Percentiles rank a stretch among this genome's conserved stretches.
These are phyloP conservation scores for Xestia c-nigrum DNA, from an alignment of 2,888 invertebrate genomes.

Conservation along the genomic window DNA sequence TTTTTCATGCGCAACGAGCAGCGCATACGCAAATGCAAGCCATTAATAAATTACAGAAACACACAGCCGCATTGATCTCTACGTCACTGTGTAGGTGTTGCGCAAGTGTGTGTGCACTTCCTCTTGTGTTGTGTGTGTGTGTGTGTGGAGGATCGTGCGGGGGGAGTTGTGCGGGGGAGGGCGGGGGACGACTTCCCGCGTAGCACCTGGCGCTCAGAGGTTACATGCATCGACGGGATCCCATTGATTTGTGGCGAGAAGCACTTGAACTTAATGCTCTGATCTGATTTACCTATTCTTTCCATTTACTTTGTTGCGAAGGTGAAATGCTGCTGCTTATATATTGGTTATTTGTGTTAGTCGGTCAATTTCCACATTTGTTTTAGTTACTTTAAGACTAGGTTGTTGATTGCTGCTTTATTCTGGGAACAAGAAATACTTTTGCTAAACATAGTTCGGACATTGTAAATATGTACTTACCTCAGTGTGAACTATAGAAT, in stretches of 20 bases:
- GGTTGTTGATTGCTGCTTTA: constrained; percentile 15
- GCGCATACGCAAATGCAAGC: constrained; percentile 86
- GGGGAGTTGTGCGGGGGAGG: constrained; percentile 60
- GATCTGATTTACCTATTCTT: constrained; percentile 81
- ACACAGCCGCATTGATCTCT: constrained; percentile 79
- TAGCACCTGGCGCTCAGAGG: constrained; percentile 89
- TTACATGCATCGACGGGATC: constrained; percentile 84
- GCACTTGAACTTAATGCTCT: constrained; percentile 77
- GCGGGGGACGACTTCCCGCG: constrained; percentile 84
- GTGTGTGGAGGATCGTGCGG: constrained; percentile 72
- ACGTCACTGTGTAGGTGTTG: constrained; percentile 74
- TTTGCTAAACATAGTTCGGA: constrained; percentile 17
- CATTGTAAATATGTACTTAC: constrained; percentile 35
- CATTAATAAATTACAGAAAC: constrained; percentile 88
- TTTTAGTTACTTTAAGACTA: constrained; percentile 22
- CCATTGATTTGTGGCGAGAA: constrained; percentile 88
- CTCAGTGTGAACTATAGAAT: neutral
- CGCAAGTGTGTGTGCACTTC: constrained; percentile 76
- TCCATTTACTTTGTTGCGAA: constrained; percentile 45
- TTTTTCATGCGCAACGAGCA: constrained; percentile 85
- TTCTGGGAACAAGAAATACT: constrained; percentile 43
- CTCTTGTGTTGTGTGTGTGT: constrained; percentile 75
- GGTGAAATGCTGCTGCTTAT: constrained; percentile 27
- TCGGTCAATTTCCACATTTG: constrained; percentile 33
- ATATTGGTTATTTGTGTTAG: constrained; percentile 19